phyloP scores from a whole-genome alignment of 2,113 vertebrate species.

The Mus pahari region DNA sequence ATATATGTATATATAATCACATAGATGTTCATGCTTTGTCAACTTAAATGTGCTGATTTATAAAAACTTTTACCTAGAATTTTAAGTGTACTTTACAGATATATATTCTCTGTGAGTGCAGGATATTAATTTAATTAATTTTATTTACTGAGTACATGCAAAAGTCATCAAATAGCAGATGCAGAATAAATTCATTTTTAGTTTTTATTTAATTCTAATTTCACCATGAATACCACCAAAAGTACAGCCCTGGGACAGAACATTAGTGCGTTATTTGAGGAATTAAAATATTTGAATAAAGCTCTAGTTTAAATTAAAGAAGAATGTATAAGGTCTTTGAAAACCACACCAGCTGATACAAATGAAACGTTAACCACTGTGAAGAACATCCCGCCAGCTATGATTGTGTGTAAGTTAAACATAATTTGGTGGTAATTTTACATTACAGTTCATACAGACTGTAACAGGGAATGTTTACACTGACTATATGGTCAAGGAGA shows the following conservation, averaged over 20 bases:
- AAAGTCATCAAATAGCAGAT: background rate
- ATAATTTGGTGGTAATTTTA: background rate
- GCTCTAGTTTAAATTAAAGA: background rate
- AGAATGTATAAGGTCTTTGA: background rate
- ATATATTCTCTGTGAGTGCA: background rate
- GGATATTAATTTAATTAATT: background rate
- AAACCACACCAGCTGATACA: background rate
- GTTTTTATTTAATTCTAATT: constrained; percentile 38
- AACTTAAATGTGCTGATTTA: background rate
- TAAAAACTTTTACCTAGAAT: background rate
- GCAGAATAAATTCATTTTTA: background rate
- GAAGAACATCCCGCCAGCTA: background rate
- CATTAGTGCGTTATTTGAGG: background rate
- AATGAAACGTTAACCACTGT: background rate
- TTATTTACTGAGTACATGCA: constrained; percentile 2
- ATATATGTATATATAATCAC: no score
- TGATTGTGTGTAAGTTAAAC: background rate
- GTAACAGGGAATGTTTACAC: background rate
- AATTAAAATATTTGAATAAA: background rate
- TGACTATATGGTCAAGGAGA: no score
- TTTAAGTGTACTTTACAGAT: background rate
- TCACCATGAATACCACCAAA: background rate
- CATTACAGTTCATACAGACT: background rate
- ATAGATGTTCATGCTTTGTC: background rate
- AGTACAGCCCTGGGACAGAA: background rate